Base-by-base conservation (phyloP, 2,113 vertebrate species). In the Canis aureus region DNA sequence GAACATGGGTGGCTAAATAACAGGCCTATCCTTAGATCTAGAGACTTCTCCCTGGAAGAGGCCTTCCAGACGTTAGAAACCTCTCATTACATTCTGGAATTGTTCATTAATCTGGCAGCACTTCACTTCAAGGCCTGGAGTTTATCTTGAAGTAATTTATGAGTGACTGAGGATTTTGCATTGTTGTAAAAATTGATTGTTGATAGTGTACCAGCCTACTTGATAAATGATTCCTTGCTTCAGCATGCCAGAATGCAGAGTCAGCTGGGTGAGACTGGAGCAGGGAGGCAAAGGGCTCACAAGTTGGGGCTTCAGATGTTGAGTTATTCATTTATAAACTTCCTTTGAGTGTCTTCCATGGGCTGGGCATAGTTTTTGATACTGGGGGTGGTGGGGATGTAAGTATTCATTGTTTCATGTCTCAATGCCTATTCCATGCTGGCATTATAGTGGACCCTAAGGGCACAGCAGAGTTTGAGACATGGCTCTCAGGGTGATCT, bases 111-210 rank as follows among this genome's bases (percentile, higher is more conserved):
- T 57, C 94, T 95, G 95, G 94, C 92, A 74, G 20, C 3, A 1
- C 92, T 90, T 92, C 16, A 25, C 81, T 88, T 96, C 66, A 83
- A 89, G 93, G 82, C 81, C 88, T 82, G 43, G 71, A 95, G 84
- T 98, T 98, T 95, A 96, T 98, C 96, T 96, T 95, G 74, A 96
- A 91, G 88, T 89, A 93, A 98, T 97, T 98, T 94, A 88, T 64
- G 92, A 94, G 94, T 38, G 91, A 74, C 25, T 13, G 59, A 87
- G 23, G 90, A 96, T 87, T 96, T 91, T 88, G 66, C 49, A 74
- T 94, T 93, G 78, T 80, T 89, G 43, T 90, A 78, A 94, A 96
- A 94, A 89, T 57, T 88, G 90, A 88, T 97, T n/a, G 93, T 89
- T 97, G 95, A 91, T 82, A 53, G 49, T 66, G 59, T 97, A 95